Percentiles rank a stretch among this genome's conserved stretches.
These are phyloP conservation scores for Paramormyrops hopkinsi DNA, from an alignment of 2,797 vertebrate species.

Conservation along the genomic window DNA sequence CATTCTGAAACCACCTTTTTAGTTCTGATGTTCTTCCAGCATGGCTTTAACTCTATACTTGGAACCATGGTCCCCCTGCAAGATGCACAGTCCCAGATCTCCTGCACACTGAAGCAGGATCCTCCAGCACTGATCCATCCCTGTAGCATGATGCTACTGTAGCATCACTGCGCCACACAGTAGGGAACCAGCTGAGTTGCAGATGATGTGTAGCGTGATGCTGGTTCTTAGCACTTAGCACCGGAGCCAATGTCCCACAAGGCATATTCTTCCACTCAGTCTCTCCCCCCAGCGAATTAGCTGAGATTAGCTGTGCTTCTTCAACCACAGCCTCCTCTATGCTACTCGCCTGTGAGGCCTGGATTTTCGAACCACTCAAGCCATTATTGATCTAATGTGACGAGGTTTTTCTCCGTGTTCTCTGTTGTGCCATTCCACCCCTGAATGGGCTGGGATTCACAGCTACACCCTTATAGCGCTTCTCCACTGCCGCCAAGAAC, in stretches of 20 bases:
- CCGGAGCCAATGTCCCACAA: background rate
- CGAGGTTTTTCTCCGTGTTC: background rate
- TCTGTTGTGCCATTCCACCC: background rate
- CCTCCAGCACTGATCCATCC: background rate
- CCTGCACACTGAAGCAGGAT: background rate
- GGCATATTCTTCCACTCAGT: background rate
- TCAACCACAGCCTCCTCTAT: background rate
- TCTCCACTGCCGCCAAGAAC: background rate
- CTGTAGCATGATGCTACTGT: background rate
- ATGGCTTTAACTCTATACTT: background rate
- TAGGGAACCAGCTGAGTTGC: background rate
- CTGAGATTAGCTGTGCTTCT: background rate
- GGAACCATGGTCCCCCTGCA: background rate
- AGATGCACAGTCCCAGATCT: background rate
- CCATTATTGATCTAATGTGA: background rate
- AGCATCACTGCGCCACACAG: background rate
- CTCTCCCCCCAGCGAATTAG: background rate
- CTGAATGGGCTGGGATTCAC: background rate
- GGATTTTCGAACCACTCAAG: background rate
- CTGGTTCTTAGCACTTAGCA: background rate
- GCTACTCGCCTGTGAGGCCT: background rate
- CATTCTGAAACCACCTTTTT: background rate
- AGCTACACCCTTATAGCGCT: background rate
- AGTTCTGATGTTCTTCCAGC: background rate
- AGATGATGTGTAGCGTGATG: background rate